phyloP scores from a whole-genome alignment of 2,113 vertebrate genomes.

The Gobius niger region DNA sequence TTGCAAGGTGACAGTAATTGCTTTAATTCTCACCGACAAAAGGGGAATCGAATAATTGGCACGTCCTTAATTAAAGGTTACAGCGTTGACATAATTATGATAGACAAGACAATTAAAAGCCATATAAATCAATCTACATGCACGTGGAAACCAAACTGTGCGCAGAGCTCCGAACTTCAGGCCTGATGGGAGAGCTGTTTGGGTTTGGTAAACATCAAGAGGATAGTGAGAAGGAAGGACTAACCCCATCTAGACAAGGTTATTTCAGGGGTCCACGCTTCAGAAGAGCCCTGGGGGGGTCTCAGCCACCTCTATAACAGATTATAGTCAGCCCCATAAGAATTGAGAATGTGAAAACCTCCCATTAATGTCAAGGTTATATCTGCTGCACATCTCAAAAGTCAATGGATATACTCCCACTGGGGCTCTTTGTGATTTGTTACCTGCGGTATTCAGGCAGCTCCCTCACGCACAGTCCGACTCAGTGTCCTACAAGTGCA shows the following conservation, averaged over 20 bases:
- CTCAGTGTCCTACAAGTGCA: background rate
- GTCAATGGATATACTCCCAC: constrained; percentile 50
- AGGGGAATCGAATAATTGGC: constrained; percentile 66
- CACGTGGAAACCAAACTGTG: constrained; percentile 62
- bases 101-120: constrained; percentile 79
- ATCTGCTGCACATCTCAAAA: constrained; percentile 56
- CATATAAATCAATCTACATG: constrained; percentile 73
- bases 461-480: constrained; percentile 16
- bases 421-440: constrained; percentile 58
- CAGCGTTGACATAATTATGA: constrained; percentile 71
- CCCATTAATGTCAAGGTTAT: constrained; percentile 68
- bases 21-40: constrained; percentile 67
- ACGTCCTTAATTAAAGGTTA: constrained; percentile 76
- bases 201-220: constrained; percentile 55
- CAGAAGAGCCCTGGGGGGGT: constrained; percentile 45
- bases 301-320: constrained; percentile 57
- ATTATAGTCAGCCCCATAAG: constrained; percentile 57
- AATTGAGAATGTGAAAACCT: constrained; percentile 58
- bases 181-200: constrained; percentile 42
- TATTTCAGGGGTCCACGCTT: constrained; percentile 55
- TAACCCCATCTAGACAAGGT: constrained; percentile 57
- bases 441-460: constrained; percentile 39
- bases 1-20: constrained; percentile 74
- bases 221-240: constrained; percentile 33
- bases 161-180: constrained; percentile 50